A percentile compares a stretch with the other conserved stretches of the same genome.
phyloP scores from a whole-genome alignment of 2,888 invertebrate species.

The Lasioglossum leucozonium region DNA sequence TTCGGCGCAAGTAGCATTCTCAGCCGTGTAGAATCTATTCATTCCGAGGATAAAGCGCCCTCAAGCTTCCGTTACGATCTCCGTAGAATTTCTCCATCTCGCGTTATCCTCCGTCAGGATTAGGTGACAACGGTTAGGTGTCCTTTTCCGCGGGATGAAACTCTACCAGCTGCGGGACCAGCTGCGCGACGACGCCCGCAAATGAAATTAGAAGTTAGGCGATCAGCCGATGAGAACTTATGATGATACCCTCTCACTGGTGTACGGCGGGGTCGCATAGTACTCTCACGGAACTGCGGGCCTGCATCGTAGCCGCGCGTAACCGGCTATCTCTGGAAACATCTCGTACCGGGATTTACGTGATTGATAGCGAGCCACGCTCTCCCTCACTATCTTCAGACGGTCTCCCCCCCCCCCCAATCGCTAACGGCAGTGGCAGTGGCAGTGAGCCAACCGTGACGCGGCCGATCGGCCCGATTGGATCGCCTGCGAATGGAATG shows the following conservation, averaged over 20 bases:
- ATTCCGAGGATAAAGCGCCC: background rate
- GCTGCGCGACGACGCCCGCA: background rate
- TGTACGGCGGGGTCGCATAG: background rate
- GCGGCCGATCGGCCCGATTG: background rate
- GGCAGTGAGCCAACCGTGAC: background rate
- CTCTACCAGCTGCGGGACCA: too few species aligned
- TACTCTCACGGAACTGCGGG: background rate
- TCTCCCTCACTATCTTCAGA: background rate
- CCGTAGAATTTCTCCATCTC: background rate
- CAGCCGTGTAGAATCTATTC: background rate
- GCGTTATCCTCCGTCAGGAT: background rate
- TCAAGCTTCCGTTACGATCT: background rate
- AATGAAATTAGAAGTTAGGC: slow-evolving; percentile 1
- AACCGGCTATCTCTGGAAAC: background rate
- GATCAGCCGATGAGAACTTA: background rate
- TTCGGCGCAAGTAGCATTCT: background rate
- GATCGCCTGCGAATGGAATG: background rate
- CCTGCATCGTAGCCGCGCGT: background rate
- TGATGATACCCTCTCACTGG: too few species aligned
- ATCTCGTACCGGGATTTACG: background rate
- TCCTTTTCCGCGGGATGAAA: too few species aligned
- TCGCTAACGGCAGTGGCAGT: background rate
- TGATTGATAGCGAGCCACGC: background rate
- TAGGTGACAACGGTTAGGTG: background rate
- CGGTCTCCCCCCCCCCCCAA: too few species aligned